phyloP scores from a whole-genome alignment of 2,797 vertebrate genomes.

The Rhabdomys pumilio region DNA sequence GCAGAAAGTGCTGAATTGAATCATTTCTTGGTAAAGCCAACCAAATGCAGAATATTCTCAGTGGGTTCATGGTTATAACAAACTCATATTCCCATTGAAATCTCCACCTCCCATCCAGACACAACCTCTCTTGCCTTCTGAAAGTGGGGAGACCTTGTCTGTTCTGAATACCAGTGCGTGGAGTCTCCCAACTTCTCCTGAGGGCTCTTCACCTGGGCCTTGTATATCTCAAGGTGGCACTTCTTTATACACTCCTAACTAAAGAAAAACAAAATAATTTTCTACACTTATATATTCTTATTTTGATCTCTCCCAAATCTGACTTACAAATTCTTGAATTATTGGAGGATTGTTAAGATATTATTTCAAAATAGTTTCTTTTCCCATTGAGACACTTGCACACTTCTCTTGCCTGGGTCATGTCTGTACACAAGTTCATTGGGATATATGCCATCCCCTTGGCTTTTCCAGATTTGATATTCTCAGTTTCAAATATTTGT shows the following conservation, averaged over 20 bases:
- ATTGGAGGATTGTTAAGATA: neutral
- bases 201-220: neutral
- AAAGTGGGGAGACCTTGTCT: neutral
- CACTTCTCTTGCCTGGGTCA: constrained; percentile 29
- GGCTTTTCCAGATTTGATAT: constrained; percentile 69
- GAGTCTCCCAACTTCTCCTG: neutral
- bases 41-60: constrained; percentile 64
- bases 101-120: neutral
- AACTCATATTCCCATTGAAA: constrained; percentile 59
- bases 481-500: constrained; percentile 69
- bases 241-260: constrained; percentile 26
- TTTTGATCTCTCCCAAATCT: constrained; percentile 59
- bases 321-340: constrained; percentile 48
- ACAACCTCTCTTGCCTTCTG: neutral
- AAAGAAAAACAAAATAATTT: neutral
- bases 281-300: neutral
- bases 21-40: constrained; percentile 54
- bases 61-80: constrained; percentile 53
- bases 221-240: neutral
- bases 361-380: constrained; percentile 48
- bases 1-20: constrained; percentile 69
- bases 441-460: constrained; percentile 67
- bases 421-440: constrained; percentile 66
- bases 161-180: neutral
- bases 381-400: neutral